These are phyloP conservation scores for Pyxicephalus adspersus DNA, from an alignment of 2,113 vertebrate species.

Conservation along the genomic window DNA sequence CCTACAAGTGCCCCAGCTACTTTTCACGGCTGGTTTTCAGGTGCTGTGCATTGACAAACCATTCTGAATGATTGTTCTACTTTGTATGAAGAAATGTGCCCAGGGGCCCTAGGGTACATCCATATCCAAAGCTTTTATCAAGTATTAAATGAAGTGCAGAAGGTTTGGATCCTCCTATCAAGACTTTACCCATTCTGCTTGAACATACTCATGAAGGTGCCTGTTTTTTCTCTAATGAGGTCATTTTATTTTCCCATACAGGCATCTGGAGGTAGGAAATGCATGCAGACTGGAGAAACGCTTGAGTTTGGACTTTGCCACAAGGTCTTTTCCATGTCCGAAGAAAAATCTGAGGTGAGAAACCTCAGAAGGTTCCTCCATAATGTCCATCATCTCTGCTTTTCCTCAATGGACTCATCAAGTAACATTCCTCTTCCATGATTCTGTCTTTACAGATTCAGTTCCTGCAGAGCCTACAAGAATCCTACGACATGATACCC, in stretches of 20 bases:
- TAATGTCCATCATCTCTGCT: background rate
- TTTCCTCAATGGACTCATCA: background rate
- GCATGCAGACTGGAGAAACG: background rate
- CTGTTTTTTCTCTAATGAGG: background rate
- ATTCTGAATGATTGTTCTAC: no score
- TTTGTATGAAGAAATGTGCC: no score
- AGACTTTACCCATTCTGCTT: background rate
- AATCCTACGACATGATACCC: background rate
- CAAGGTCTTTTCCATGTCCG: constrained; percentile 27
- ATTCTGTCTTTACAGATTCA: background rate
- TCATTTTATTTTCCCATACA: background rate
- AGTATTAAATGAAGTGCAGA: background rate
- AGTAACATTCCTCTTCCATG: background rate
- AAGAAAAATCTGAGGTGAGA: background rate
- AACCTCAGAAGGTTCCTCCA: background rate
- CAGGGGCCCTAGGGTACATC: no score
- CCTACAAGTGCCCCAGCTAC: no score
- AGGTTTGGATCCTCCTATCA: no score
- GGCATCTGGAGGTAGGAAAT: constrained; percentile 5
- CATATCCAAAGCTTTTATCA: background rate
- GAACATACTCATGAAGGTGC: background rate
- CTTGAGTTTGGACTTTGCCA: constrained; percentile 19
- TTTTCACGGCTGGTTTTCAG: no score
- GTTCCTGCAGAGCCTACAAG: constrained; percentile 26
- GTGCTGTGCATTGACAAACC: no score